A percentile compares a stretch with the other conserved stretches of the same genome.
Evolutionary conservation across 1,140 invertebrate genomes (phyloP).

Genomic region (Drosophila melanogaster): Release_6_plus_ISO1_MT NT_033777.3:27312001-27312500

Average conservation of each 20-base stretch:
- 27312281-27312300: not conserved
- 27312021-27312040: constrained; percentile 95
- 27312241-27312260: not conserved
- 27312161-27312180: constrained; percentile 13
- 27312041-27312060: constrained; percentile 93
- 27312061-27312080: constrained; percentile 90
- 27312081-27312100: constrained; percentile 88
- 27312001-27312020: constrained; percentile 95
- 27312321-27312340: too few species aligned
- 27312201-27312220: not conserved
- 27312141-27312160: constrained; percentile 3
- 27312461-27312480: constrained; percentile 28
- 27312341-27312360: too few species aligned
- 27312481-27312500: constrained; percentile 28
- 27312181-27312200: not conserved
- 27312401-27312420: not conserved
- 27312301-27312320: not conserved
- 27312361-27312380: not conserved
- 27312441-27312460: constrained; percentile 25
- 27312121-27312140: constrained; percentile 9
- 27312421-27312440: constrained; percentile 13
- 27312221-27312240: not conserved
- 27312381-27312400: not conserved
- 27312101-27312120: constrained; percentile 86
- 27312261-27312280: not conserved